Percentiles rank a stretch among this genome's conserved stretches.
phyloP scores from a whole-genome alignment of 2,113 vertebrate genomes.

The Geococcyx californianus region DNA sequence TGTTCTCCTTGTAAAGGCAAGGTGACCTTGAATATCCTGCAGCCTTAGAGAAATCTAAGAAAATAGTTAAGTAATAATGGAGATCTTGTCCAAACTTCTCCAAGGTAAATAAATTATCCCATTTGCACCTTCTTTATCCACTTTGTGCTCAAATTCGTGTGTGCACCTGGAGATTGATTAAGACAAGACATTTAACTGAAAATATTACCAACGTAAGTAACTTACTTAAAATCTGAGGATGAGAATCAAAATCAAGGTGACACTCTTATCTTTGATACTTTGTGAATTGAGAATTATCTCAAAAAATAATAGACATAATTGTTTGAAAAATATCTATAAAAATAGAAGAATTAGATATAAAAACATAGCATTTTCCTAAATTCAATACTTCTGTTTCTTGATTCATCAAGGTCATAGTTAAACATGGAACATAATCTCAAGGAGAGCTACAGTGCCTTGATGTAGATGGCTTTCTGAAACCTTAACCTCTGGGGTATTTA shows the following conservation, averaged over 20 bases:
- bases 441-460: not conserved
- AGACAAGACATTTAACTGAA: not conserved
- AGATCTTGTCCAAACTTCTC: not conserved
- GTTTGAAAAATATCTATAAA: not conserved
- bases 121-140: not conserved
- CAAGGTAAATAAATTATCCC: not conserved
- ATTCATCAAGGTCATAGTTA: not conserved
- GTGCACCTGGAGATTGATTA: not conserved
- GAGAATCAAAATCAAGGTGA: not conserved
- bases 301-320: not conserved
- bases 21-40: not conserved
- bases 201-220: not conserved
- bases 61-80: not conserved
- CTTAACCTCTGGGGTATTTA: not conserved
- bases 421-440: not conserved
- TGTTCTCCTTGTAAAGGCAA: not conserved
- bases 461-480: not conserved
- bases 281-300: not conserved
- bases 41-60: not conserved
- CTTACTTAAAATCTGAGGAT: not conserved
- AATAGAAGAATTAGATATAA: not conserved
- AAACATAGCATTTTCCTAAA: not conserved
- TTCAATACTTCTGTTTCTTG: not conserved
- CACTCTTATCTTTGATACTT: not conserved
- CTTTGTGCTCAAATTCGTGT: not conserved